Percentiles rank a stretch among this genome's conserved stretches.
Evolutionary conservation across 2,797 vertebrate genomes (phyloP).

Genomic region (Lacerta viridis): DNA sequence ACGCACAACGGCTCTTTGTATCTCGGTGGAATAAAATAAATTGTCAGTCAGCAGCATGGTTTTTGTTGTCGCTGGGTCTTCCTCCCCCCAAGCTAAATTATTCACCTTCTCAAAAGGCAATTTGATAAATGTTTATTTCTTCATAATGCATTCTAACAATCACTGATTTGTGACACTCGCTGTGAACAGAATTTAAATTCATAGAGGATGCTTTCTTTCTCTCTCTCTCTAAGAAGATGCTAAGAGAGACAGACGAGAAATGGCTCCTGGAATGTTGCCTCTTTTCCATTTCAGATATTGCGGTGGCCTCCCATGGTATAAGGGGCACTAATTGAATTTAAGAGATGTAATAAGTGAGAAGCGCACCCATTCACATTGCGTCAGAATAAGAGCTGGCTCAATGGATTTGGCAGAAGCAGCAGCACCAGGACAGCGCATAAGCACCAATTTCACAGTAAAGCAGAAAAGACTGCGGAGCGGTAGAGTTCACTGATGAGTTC

Average conservation of each 20-base stretch:
- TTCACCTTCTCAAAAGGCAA: conserved; percentile 78
- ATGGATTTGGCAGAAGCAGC: conserved; percentile 30
- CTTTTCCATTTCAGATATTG: conserved; percentile 50
- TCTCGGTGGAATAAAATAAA: conserved; percentile 77
- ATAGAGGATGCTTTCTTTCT: conserved; percentile 21
- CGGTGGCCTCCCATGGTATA: conserved; percentile 54
- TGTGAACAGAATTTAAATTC: conserved; percentile 71
- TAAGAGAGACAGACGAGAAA: conserved; percentile 42
- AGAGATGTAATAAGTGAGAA: conserved; percentile 62
- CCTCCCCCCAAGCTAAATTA: conserved; percentile 73
- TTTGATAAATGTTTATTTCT: conserved; percentile 82
- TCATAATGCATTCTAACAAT: conserved; percentile 77
- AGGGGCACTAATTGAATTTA: conserved; percentile 77
- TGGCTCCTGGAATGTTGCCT: conserved; percentile 45
- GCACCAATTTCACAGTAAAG: conserved; percentile 42
- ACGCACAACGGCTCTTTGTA: conserved; percentile 63
- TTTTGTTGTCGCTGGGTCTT: conserved; percentile 66
- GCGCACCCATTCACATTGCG: conserved; percentile 43
- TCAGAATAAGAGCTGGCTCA: conserved; percentile 28
- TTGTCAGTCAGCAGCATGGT: conserved; percentile 74
- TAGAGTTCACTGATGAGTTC: conserved; percentile 39
- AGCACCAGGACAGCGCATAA: conserved; percentile 31
- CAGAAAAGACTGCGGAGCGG: conserved; percentile 38
- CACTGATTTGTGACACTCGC: conserved; percentile 70
- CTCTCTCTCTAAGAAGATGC: conserved; percentile 34